Conservation (phyloP, 2,888 invertebrate species). For the Tridacna crocea region DNA sequence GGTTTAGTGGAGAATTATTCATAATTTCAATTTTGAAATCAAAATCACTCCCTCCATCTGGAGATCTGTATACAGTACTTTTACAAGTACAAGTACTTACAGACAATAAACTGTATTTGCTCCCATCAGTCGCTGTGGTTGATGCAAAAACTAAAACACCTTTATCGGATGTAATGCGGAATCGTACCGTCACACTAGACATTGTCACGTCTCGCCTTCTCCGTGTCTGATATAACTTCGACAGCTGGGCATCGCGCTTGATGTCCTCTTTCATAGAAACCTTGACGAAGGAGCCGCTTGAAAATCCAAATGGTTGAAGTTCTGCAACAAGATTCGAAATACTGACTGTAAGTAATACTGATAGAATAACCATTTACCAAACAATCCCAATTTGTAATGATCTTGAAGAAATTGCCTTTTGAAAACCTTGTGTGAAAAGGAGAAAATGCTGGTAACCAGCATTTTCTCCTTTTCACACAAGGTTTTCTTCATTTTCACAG, state of each 20-base stretch:
- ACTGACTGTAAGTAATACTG: conserved; percentile 2
- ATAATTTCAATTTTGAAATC: too few species aligned
- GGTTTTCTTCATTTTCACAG: too few species aligned
- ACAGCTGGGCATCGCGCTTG: conserved; percentile 92
- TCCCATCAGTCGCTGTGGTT: conserved; percentile 91
- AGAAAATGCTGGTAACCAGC: too few species aligned
- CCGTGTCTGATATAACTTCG: conserved; percentile 30
- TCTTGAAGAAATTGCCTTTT: too few species aligned
- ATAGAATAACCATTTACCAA: too few species aligned
- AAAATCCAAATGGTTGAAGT: conserved; percentile 91
- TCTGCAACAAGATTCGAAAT: conserved; percentile 84
- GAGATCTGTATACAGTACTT: too few species aligned
- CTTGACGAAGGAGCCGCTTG: conserved; percentile 91
- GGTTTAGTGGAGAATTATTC: too few species aligned
- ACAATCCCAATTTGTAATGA: too few species aligned
- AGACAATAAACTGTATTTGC: conserved; percentile 89
- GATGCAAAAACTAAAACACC: conserved; percentile 94
- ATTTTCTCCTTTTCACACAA: too few species aligned
- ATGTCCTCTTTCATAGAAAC: conserved; percentile 91
- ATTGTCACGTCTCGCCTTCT: conserved; percentile 73
- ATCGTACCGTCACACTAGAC: conserved; percentile 91
- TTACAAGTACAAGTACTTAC: conserved; percentile 68
- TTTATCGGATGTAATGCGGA: conserved; percentile 91
- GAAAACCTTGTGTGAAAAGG: too few species aligned
- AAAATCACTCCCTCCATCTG: too few species aligned